These are phyloP conservation scores for Epistrophella euchroma DNA, from an alignment of 2,888 invertebrate species.

Conservation along the genomic window DNA sequence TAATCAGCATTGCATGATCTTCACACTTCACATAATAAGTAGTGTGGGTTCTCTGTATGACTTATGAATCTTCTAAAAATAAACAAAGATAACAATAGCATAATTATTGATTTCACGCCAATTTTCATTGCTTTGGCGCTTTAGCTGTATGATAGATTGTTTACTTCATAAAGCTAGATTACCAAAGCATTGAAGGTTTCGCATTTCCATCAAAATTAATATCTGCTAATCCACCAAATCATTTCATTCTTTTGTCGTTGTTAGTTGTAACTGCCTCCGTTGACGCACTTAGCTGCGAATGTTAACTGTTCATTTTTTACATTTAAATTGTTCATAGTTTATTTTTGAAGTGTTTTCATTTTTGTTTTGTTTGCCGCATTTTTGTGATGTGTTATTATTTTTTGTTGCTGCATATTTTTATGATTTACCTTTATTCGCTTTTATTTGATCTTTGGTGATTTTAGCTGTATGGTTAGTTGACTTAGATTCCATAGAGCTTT, in stretches of 20 bases:
- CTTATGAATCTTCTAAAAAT: background rate
- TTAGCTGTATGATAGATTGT: conserved; percentile 92
- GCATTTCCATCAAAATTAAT: conserved; percentile 75
- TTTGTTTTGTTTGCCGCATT: conserved; percentile 62
- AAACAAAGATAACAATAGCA: conserved; percentile 19
- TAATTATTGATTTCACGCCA: conserved; percentile 78
- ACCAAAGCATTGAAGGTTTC: conserved; percentile 91
- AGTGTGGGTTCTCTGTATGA: conserved; percentile 25
- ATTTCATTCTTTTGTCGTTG: conserved; percentile 17
- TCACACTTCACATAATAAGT: conserved; percentile 14
- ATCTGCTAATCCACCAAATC: conserved; percentile 53
- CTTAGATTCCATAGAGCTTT: conserved; percentile 88
- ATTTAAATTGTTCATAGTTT: conserved; percentile 50
- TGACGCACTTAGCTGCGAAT: background rate
- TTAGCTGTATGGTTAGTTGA: conserved; percentile 88
- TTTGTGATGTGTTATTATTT: conserved; percentile 55
- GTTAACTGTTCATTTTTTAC: conserved; percentile 13
- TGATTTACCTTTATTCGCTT: conserved; percentile 74
- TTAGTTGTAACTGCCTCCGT: conserved; percentile 10
- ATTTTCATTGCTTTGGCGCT: conserved; percentile 92
- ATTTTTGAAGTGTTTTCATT: conserved; percentile 49
- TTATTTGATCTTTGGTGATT: conserved; percentile 89
- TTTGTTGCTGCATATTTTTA: conserved; percentile 47
- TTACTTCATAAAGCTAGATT: conserved; percentile 96
- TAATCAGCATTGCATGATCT: conserved; percentile 41